Conservation (phyloP, 2,888 invertebrate species). For the Oxyteleia sp. region DNA sequence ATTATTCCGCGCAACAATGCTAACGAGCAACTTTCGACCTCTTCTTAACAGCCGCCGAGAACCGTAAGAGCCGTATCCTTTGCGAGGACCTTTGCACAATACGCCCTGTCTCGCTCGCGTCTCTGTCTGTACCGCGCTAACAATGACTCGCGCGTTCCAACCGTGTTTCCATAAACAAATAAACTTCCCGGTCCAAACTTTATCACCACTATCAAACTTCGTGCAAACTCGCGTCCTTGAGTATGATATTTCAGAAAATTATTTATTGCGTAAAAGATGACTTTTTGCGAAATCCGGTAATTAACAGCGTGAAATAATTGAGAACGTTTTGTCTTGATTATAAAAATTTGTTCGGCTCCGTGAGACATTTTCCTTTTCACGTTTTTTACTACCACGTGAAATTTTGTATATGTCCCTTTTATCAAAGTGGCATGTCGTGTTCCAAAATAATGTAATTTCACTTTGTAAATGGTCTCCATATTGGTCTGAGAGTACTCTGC, state of each 20-base stretch:
- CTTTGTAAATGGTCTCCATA: too few relatives aligned
- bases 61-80: conserved; percentile 44
- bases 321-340: too few relatives aligned
- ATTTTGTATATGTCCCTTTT: too few relatives aligned
- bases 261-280: too few relatives aligned
- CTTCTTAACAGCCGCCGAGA: conserved; percentile 18
- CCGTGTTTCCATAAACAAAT: conserved; percentile 57
- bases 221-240: conserved; percentile 25
- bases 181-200: conserved; percentile 44
- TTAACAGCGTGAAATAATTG: too few relatives aligned
- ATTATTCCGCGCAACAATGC: conserved; percentile 60
- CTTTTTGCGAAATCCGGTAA: too few relatives aligned
- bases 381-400: too few relatives aligned
- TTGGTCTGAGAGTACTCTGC: too few relatives aligned
- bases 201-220: conserved; percentile 50
- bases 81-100: conserved; percentile 6
- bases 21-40: conserved; percentile 47
- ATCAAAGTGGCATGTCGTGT: too few relatives aligned
- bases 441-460: too few relatives aligned
- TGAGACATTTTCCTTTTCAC: too few relatives aligned
- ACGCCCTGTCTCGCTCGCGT: conserved; percentile 14
- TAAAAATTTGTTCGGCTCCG: too few relatives aligned
- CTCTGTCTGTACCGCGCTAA: conserved; percentile 30
- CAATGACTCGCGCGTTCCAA: conserved; percentile 40
- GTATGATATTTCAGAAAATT: conserved; percentile 17